phyloP scores from a whole-genome alignment of 2,797 vertebrate species.

The Xenopus petersii region DNA sequence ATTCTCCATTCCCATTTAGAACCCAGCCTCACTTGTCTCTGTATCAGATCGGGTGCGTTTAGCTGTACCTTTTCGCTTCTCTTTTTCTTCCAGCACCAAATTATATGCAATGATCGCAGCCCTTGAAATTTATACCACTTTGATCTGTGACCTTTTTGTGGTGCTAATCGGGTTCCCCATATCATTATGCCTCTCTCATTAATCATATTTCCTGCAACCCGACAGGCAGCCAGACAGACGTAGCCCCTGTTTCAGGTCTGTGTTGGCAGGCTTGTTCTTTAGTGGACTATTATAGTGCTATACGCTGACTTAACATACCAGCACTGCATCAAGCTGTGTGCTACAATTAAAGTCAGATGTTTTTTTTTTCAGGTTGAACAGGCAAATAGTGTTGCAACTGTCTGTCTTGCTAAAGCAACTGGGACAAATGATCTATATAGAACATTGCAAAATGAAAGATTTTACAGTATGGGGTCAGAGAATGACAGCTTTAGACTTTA shows the following conservation, averaged over 20 bases:
- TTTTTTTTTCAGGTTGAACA: conserved; percentile 69
- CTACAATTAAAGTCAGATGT: conserved; percentile 81
- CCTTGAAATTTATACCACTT: conserved; percentile 73
- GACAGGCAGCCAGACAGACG: conserved; percentile 75
- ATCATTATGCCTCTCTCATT: conserved; percentile 89
- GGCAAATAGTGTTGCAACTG: conserved; percentile 75
- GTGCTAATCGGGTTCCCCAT: conserved; percentile 94
- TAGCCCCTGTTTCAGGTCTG: conserved; percentile 65
- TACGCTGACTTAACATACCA: conserved; percentile 70
- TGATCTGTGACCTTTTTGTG: conserved; percentile 89
- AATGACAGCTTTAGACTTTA: too few relatives aligned
- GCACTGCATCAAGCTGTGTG: conserved; percentile 76
- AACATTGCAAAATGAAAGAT: conserved; percentile 63
- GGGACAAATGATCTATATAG: conserved; percentile 72
- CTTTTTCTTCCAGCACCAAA: conserved; percentile 64
- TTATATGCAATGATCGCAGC: conserved; percentile 64
- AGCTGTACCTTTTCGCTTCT: conserved; percentile 54
- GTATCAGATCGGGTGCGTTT: conserved; percentile 27
- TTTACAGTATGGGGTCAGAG: too few relatives aligned
- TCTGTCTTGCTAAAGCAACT: conserved; percentile 61
- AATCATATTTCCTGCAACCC: conserved; percentile 86
- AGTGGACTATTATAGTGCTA: conserved; percentile 72
- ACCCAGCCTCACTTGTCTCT: conserved; percentile 21
- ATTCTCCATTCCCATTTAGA: conserved; percentile 30
- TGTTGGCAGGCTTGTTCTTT: conserved; percentile 75